Conservation (phyloP, 2,888 invertebrate species). For the Drosophila seclusa region DNA sequence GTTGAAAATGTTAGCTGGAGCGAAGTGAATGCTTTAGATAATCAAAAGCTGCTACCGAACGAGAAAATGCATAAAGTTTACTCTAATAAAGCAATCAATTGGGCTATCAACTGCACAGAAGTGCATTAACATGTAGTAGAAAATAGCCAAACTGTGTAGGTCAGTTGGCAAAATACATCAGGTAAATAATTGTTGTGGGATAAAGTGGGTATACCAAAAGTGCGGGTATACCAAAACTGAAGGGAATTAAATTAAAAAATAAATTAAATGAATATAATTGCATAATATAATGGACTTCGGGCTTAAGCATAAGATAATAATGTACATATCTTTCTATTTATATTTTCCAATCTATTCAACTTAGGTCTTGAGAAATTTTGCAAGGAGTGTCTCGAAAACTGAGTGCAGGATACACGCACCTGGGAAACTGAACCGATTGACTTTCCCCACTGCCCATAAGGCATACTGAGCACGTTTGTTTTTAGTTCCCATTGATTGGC, state of each 20-base stretch:
- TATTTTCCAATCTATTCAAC: neutral
- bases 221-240: neutral
- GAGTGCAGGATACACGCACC: conserved; percentile 17
- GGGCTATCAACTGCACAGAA: conserved; percentile 47
- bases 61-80: conserved; percentile 30
- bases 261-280: neutral
- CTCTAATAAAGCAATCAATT: conserved; percentile 58
- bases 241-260: neutral
- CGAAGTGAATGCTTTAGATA: conserved; percentile 58
- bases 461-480: conserved; percentile 34
- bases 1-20: conserved; percentile 56
- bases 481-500: conserved; percentile 58
- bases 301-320: neutral
- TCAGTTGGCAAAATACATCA: conserved; percentile 3
- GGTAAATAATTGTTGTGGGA: neutral
- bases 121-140: conserved; percentile 45
- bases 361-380: neutral
- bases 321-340: neutral
- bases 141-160: conserved; percentile 14
- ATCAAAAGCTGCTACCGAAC: conserved; percentile 51
- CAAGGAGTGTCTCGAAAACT: neutral
- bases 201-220: neutral
- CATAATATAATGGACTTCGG: neutral
- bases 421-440: conserved; percentile 14
- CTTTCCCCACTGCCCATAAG: conserved; percentile 46